phyloP scores from a whole-genome alignment of 2,113 vertebrate genomes.

The Azemiops feae region DNA sequence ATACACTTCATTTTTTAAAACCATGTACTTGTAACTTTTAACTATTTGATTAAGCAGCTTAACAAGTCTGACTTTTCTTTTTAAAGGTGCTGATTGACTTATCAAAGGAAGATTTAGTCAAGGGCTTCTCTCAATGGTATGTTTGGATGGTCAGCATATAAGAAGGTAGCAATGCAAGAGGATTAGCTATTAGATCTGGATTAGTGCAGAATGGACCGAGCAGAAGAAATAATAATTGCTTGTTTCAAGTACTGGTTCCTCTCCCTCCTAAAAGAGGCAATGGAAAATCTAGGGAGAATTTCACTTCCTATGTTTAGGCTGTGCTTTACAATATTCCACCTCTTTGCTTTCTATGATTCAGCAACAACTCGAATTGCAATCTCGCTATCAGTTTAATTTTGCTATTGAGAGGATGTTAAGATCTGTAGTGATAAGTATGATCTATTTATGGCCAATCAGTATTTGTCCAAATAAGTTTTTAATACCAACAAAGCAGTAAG shows the following conservation, averaged over 20 bases:
- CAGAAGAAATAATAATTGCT: background rate
- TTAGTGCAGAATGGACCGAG: background rate
- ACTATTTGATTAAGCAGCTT: background rate
- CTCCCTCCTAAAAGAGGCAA: background rate
- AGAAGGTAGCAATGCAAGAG: background rate
- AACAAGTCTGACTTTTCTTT: conserved; percentile 35
- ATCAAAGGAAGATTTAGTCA: conserved; percentile 79
- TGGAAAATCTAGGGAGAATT: background rate
- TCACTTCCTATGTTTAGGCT: background rate
- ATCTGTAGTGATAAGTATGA: background rate
- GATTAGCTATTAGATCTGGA: background rate
- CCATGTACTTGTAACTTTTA: too few species aligned
- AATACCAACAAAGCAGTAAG: background rate
- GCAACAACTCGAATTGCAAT: background rate
- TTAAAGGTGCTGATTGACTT: conserved; percentile 86
- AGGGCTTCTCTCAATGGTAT: conserved; percentile 85
- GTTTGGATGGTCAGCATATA: conserved; percentile 16
- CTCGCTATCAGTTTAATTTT: background rate
- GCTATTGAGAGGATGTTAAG: background rate
- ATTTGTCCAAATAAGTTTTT: background rate
- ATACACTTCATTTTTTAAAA: background rate
- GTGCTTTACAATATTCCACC: background rate
- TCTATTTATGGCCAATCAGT: background rate
- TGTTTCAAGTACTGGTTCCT: background rate
- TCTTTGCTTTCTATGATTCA: background rate